Evolutionary conservation across 2,797 vertebrate genomes (phyloP).

Genomic region (Poecilia velifera): DNA sequence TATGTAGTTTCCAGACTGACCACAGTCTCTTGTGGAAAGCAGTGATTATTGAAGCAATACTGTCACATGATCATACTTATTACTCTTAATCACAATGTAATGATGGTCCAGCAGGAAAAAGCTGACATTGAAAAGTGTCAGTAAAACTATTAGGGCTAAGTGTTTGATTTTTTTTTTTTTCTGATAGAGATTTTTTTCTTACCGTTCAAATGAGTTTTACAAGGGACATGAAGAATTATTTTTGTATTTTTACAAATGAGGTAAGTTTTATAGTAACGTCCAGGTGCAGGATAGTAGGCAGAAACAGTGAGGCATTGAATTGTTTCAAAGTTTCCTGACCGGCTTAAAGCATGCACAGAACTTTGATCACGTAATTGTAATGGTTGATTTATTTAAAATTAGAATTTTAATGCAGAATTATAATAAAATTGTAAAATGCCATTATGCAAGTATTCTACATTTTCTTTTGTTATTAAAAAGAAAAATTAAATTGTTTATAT

Average conservation of each 20-base stretch:
- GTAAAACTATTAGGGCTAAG: constrained; percentile 1
- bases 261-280: neutral
- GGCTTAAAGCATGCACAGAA: neutral
- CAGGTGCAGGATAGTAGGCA: neutral
- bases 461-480: too few species aligned
- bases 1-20: constrained; percentile 41
- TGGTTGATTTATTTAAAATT: neutral
- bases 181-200: neutral
- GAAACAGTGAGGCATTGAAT: neutral
- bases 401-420: neutral
- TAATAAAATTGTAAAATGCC: neutral
- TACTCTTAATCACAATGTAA: constrained; percentile 61
- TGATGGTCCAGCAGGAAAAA: constrained; percentile 38
- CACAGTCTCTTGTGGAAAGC: constrained; percentile 38
- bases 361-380: neutral
- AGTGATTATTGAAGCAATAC: constrained; percentile 55
- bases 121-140: constrained; percentile 38
- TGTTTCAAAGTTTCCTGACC: neutral
- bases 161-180: neutral
- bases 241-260: neutral
- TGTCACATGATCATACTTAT: constrained; percentile 46
- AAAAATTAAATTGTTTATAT: neutral
- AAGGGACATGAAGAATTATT: neutral
- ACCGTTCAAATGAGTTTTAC: neutral
- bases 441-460: neutral